Evolutionary conservation across 1,140 invertebrate species (phyloP).

Genomic region (Atopsyche davidsoni): DNA sequence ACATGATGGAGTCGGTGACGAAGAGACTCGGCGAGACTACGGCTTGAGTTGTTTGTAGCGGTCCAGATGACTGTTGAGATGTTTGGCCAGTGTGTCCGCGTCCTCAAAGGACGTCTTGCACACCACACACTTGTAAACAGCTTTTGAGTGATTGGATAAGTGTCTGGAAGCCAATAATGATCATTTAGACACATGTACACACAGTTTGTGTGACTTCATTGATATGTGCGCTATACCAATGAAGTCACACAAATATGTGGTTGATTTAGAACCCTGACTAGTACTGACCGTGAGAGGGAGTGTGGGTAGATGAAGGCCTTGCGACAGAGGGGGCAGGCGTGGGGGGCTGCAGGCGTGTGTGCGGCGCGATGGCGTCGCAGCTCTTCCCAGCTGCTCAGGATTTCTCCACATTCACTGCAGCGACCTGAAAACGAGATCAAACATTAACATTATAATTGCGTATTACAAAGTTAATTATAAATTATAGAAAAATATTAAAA

Average conservation of each 20-base stretch:
- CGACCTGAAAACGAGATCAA: conserved; percentile 34
- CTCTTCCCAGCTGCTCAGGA: conserved; percentile 39
- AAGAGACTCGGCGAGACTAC: conserved; percentile 28
- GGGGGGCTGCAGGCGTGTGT: conserved; percentile 30
- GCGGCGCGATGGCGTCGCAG: conserved; percentile 36
- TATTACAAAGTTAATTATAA: no score
- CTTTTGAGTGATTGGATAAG: conserved; percentile 43
- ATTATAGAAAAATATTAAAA: no score
- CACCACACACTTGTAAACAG: conserved; percentile 44
- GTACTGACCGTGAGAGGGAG: conserved; percentile 20
- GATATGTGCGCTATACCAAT: no score
- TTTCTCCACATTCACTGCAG: conserved; percentile 36
- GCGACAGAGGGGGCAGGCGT: conserved; percentile 42
- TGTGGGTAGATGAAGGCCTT: conserved; percentile 32
- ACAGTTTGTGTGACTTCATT: no score
- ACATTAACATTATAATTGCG: not conserved
- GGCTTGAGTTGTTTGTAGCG: conserved; percentile 46
- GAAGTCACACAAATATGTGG: no score
- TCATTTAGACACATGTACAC: not conserved
- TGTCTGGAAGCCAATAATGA: conserved; percentile 31
- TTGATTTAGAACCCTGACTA: no score
- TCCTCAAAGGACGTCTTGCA: conserved; percentile 44
- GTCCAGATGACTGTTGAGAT: conserved; percentile 46
- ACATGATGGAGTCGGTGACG: no score
- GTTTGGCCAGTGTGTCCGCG: conserved; percentile 39